Evolutionary conservation across 2,888 invertebrate genomes (phyloP).

Genomic region (Pheosia tremula): DNA sequence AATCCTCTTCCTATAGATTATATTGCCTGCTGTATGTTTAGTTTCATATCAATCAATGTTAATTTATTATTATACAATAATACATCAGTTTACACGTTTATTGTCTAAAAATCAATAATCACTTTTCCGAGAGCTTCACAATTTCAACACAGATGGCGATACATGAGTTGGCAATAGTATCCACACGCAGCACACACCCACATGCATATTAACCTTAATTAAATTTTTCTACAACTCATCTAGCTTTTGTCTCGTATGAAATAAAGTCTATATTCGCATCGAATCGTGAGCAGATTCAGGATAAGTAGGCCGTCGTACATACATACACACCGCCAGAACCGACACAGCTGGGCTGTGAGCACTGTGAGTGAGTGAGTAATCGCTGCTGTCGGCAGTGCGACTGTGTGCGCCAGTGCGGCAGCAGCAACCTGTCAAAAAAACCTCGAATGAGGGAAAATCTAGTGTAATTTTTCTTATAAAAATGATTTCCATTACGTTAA

Average conservation of each 20-base stretch:
- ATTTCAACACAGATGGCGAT: constrained; percentile 45
- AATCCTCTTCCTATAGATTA: too few relatives aligned
- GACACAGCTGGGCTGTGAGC: neutral
- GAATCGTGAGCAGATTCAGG: neutral
- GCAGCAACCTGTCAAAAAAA: constrained; percentile 74
- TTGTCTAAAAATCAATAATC: constrained; percentile 29
- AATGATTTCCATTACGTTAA: constrained; percentile 61
- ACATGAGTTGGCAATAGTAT: neutral
- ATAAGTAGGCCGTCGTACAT: constrained; percentile 2
- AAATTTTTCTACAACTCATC: too few relatives aligned
- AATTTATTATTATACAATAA: too few relatives aligned
- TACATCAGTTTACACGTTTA: too few relatives aligned
- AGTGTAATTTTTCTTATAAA: constrained; percentile 54
- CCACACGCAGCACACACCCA: too few relatives aligned
- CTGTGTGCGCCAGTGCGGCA: constrained; percentile 41
- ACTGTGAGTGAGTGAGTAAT: constrained; percentile 1
- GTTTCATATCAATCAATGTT: too few relatives aligned
- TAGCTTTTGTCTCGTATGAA: too few relatives aligned
- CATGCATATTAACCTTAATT: too few relatives aligned
- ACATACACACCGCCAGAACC: neutral
- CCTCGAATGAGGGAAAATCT: constrained; percentile 46
- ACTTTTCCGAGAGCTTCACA: constrained; percentile 13
- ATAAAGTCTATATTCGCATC: constrained; percentile 9
- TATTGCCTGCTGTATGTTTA: too few relatives aligned
- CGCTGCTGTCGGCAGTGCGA: constrained; percentile 15